phyloP scores from a whole-genome alignment of 2,888 invertebrate species.

The Eucriotettix oculatus region DNA sequence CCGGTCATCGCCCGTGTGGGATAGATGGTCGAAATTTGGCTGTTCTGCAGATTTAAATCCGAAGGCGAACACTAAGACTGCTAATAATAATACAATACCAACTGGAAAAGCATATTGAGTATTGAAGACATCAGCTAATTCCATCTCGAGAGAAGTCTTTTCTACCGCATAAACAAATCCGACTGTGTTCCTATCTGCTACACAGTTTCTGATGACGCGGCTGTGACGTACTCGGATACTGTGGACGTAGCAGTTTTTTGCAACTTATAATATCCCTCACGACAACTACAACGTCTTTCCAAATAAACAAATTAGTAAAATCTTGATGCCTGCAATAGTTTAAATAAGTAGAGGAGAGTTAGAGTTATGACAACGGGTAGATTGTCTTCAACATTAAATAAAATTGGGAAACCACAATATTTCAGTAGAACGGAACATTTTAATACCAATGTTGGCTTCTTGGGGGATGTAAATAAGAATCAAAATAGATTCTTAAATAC shows the following conservation, averaged over 20 bases:
- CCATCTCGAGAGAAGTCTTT: conserved; percentile 15
- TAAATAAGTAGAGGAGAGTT: too few species aligned
- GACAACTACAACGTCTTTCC: too few species aligned
- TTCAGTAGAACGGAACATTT: too few species aligned
- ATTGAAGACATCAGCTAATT: conserved; percentile 21
- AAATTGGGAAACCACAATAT: too few species aligned
- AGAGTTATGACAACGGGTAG: too few species aligned
- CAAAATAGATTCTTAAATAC: too few species aligned
- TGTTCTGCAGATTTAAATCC: conserved; percentile 66
- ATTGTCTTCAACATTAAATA: too few species aligned
- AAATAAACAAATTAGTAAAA: too few species aligned
- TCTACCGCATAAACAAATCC: neutral
- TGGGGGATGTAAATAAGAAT: too few species aligned
- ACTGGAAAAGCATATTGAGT: conserved; percentile 38
- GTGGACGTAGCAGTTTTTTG: neutral
- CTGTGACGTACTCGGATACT: neutral
- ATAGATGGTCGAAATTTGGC: conserved; percentile 61
- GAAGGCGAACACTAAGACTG: conserved; percentile 57
- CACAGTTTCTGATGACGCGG: neutral
- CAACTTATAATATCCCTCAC: too few species aligned
- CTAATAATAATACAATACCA: conserved; percentile 48
- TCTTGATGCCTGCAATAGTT: too few species aligned
- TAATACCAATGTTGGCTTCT: too few species aligned
- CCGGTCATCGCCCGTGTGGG: conserved; percentile 41
- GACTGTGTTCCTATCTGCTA: neutral